Base-by-base conservation (phyloP, 2,113 vertebrate species). In the Onychorhynchus coronatus region DNA sequence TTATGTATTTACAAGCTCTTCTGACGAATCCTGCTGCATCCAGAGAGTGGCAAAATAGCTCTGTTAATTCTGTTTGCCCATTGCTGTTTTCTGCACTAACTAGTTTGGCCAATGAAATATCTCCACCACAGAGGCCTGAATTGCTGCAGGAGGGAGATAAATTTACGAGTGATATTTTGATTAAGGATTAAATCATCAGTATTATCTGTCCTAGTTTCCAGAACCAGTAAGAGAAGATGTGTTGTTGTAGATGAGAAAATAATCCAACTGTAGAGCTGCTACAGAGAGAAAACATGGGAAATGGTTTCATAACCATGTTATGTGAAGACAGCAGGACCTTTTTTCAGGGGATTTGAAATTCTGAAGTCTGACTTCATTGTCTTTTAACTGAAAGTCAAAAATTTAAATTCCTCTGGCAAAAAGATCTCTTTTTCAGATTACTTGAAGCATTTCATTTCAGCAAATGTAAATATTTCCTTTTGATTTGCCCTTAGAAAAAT, bases 391-490 rank as follows among this genome's bases (percentile, higher is more conserved):
- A 47, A 94, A 96, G 79, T 91, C 8, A 92, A 71, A 91, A 84
- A 44, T 56, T 47, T 74, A 30, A 94, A 95, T 80, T 94, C 79
- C 50, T 83, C 42, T 80, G 30, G 59, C 71, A 86, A 81, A 79
- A 70, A 72, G 5, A 59, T 37, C 22, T 42, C 41, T 62, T 62
- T 77, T 62, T 84, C n/a, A 31, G 71, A 82, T 55, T 74, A 86
- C 47, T 73, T 20, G 39, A 80, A 91, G 65, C 47, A 85, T 73
- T 95, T 83, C 27, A 62, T 88, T 77, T 90, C 85, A 80, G 79
- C 68, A 93, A 95, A 93, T 74, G 91, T 93, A 95, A 96, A 95
- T 96, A 94, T 93, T 97, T 93, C 88, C 31, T 88, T 94, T 74
- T 85, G 82, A 91, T 95, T 80, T 88, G 50, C 62, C 53, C 65